These are phyloP conservation scores for Setipinna tenuifilis DNA, from an alignment of 2,797 vertebrate species.

Conservation along the genomic window DNA sequence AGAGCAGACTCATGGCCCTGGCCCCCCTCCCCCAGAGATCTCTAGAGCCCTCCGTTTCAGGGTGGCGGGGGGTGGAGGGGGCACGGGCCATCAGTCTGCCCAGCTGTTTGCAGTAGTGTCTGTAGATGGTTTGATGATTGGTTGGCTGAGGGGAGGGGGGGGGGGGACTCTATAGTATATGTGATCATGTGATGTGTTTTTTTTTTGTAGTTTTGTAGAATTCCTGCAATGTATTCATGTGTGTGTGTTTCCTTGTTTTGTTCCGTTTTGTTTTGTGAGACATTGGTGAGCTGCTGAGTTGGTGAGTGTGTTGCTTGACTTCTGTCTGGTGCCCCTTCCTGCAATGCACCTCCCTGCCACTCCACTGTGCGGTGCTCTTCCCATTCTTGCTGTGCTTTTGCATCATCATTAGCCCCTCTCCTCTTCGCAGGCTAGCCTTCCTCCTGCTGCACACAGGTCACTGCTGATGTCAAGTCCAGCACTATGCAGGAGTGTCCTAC, in stretches of 20 bases:
- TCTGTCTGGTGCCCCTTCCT: constrained; percentile 56
- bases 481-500: neutral
- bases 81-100: constrained; percentile 76
- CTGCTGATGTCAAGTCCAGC: too few relatives aligned
- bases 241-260: neutral
- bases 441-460: too few relatives aligned
- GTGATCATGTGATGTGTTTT: constrained; percentile 63
- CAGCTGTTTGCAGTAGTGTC: constrained; percentile 76
- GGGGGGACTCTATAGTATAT: constrained; percentile 57
- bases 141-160: constrained; percentile 50
- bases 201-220: constrained; percentile 35
- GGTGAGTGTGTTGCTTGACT: constrained; percentile 65
- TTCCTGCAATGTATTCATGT: constrained; percentile 38
- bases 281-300: constrained; percentile 50
- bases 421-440: too few relatives aligned
- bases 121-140: constrained; percentile 56
- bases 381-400: neutral
- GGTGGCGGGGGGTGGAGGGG: constrained; percentile 46
- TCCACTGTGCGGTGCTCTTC: neutral
- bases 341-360: neutral
- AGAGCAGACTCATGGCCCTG: constrained; percentile 78
- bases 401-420: neutral
- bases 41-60: neutral
- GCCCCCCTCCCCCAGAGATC: constrained; percentile 60
- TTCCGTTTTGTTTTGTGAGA: neutral